A percentile compares a stretch with the other conserved stretches of the same genome.
Conservation (phyloP, 2,113 vertebrate species). For the Nycticorax nycticorax region DNA sequence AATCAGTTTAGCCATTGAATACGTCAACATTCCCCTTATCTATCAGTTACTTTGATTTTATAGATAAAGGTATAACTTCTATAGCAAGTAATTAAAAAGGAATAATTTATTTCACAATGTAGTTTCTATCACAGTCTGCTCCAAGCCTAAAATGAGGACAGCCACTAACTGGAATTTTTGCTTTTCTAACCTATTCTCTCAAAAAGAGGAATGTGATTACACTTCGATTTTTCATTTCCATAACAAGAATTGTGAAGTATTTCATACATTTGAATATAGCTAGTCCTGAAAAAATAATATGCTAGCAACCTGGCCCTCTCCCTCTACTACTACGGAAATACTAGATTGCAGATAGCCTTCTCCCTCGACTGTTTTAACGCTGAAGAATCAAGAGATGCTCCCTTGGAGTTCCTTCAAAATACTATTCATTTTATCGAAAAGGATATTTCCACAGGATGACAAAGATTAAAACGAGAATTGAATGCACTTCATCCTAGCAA, state of each 20-base stretch:
- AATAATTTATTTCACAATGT: slow-evolving; percentile 66
- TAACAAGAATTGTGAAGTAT: slow-evolving; percentile 22
- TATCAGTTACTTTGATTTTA: slow-evolving; percentile 62
- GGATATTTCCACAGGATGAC: background rate
- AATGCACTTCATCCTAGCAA: background rate
- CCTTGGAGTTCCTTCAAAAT: background rate
- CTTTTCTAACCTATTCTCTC: slow-evolving; percentile 47
- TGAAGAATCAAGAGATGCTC: background rate
- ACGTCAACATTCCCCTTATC: slow-evolving; percentile 57
- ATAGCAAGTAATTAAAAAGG: slow-evolving; percentile 62
- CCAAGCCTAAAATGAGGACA: slow-evolving; percentile 60
- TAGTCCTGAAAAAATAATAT: background rate
- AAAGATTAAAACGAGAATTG: background rate
- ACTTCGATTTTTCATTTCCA: slow-evolving; percentile 55
- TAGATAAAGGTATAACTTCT: slow-evolving; percentile 63
- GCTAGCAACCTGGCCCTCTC: background rate
- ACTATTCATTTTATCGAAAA: background rate
- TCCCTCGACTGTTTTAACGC: background rate
- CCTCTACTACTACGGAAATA: background rate
- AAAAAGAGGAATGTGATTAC: slow-evolving; percentile 15
- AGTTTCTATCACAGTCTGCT: slow-evolving; percentile 45
- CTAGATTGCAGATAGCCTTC: background rate
- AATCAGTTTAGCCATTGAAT: slow-evolving; percentile 60
- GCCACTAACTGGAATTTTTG: slow-evolving; percentile 18
- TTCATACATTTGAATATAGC: background rate